phyloP scores from a whole-genome alignment of 2,113 vertebrate species.

The Megaptera novaeangliae region DNA sequence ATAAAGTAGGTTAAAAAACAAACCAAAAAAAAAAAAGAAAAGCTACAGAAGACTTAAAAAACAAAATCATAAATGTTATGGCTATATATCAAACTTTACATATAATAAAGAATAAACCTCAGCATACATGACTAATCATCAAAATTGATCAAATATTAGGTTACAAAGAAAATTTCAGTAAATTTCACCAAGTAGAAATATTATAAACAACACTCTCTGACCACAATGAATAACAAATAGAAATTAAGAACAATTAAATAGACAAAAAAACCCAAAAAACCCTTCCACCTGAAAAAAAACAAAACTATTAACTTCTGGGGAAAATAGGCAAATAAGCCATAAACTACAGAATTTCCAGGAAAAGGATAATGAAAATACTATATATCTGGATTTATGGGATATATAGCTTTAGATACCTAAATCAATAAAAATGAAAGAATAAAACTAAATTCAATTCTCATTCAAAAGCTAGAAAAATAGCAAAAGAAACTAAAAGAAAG shows the following conservation, averaged over 20 bases:
- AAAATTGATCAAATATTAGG: not conserved
- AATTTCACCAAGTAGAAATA: conserved; percentile 10
- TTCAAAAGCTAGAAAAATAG: not conserved
- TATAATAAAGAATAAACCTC: not conserved
- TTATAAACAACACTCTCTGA: not conserved
- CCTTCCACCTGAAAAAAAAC: not conserved
- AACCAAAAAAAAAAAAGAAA: not conserved
- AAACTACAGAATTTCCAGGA: not conserved
- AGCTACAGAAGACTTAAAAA: not conserved
- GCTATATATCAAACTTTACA: not conserved
- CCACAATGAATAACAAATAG: not conserved
- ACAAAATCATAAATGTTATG: not conserved
- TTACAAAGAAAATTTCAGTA: not conserved
- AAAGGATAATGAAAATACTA: not conserved
- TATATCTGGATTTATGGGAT: not conserved
- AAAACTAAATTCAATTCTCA: not conserved
- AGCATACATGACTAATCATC: not conserved
- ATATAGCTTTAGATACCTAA: not conserved
- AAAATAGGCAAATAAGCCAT: not conserved
- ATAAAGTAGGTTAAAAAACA: not conserved
- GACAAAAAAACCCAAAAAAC: not conserved
- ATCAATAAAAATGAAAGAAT: not conserved
- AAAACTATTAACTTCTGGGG: not conserved
- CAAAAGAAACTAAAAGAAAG: not conserved
- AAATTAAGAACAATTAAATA: not conserved